These are phyloP conservation scores for Archivesica marissinica DNA, from an alignment of 1,140 invertebrate genomes.

Conservation along the genomic window DNA sequence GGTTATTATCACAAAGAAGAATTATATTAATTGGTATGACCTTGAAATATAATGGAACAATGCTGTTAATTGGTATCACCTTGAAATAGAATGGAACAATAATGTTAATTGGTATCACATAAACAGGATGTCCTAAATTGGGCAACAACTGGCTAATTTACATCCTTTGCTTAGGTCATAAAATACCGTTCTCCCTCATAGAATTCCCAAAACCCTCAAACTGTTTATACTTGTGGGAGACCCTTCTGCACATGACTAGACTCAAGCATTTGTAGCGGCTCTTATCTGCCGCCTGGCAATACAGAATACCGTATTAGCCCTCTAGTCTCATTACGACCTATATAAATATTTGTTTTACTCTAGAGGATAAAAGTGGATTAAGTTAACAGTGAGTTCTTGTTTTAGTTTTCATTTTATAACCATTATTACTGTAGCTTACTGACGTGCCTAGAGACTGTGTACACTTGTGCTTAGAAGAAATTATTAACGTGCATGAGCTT, in stretches of 20 bases:
- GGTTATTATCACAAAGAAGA: too few species aligned
- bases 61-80: too few species aligned
- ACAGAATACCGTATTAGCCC: conserved; percentile 36
- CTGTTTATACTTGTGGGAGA: too few species aligned
- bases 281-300: conserved; percentile 20
- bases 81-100: too few species aligned
- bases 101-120: too few species aligned
- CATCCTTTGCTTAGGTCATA: too few species aligned
- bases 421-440: conserved; percentile 21
- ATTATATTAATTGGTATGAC: too few species aligned
- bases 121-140: too few species aligned
- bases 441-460: conserved; percentile 2
- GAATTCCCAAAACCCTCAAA: too few species aligned
- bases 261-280: conserved; percentile 5
- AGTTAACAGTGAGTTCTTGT: conserved; percentile 36
- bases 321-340: conserved; percentile 1
- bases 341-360: conserved; percentile 28
- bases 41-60: too few species aligned
- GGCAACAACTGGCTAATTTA: too few species aligned
- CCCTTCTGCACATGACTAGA: background rate
- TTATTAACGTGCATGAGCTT: conserved; percentile 21
- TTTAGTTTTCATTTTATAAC: conserved; percentile 40
- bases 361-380: conserved; percentile 40
- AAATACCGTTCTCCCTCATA: too few species aligned
- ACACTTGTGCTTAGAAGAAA: conserved; percentile 19